Base-by-base conservation (phyloP, 2,113 vertebrate species). In the Dunckerocampus dactyliophorus region DNA sequence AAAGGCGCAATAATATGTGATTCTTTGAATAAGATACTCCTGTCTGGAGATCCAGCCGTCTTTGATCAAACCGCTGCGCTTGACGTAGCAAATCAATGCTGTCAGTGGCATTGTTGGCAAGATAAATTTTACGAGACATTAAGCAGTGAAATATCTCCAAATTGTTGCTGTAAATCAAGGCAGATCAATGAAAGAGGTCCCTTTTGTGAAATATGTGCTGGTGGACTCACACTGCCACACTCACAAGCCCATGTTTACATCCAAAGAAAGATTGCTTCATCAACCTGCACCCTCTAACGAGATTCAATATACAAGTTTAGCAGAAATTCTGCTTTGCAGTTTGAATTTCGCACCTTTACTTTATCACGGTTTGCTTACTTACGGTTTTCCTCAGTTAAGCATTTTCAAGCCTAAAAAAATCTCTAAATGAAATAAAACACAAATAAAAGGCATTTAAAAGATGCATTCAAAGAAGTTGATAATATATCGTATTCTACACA, bases 61-160 rank as follows among this genome's bases (percentile, higher is more conserved):
- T 63, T 14, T 19, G 15, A 69, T 80, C 63, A 72, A 55, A 52
- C 47, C 16, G 67, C 34, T n/a, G 12, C n/a, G 69, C 55, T 49
- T 54, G 62, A 74, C 63, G 58, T 22, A 22, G 68, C 74, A 81
- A 81, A 81, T 82, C 82, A 77, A 76, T 76, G 67, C 63, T 67
- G 78, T 70, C 77, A 63, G 66, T 47, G 3, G 48, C 19, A 4
- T 61, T 59, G 76, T 66, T 75, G 63, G 48, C 74, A 49, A 80
- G 77, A 76, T 76, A 59, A 54, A 53, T 82, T 85, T 76, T 58
- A 56, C 47, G 24, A 61, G 80, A 73, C 68, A 68, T 72, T 71
- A 75, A 72, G 67, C 15, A 47, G 47, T 63, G 69, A 77, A 75
- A 69, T 59, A 72, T 81, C 67, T 62, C 55, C 47, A 60, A 79